Evolutionary conservation across 2,888 invertebrate species (phyloP), one percentile per base, ranked within the genome.

Genomic region (Drepanosiphum platanoidis): DNA sequence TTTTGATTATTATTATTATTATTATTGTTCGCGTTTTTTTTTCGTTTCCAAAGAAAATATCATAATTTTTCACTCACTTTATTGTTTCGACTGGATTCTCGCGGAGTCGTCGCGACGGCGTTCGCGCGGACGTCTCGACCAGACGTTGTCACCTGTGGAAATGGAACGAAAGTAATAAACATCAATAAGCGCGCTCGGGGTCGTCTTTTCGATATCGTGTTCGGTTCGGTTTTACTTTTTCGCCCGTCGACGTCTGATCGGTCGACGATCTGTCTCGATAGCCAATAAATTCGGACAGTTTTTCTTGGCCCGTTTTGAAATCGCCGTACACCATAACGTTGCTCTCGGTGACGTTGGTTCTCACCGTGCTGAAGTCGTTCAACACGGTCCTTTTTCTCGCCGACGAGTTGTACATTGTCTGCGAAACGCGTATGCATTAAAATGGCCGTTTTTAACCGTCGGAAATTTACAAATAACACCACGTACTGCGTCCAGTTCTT

Each of bases 401-500:
- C 1, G 32, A 30, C 1, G 15, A 32, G 1, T 74, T 11, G 22
- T 3, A 1, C 1, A 52, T 1, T 22, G 34, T 58, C 75, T 75
- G 9, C 32, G 3, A 52, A 18, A n/a, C n/a, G n/a, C n/a, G n/a
- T n/a, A n/a, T n/a, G n/a, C n/a, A 52, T 52, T 18, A 52, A 52
- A 58, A 52, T 18, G 22, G 3, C 22, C 15, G 15, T 18, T 18
- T 22, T 52, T 46, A 46, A 46, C 18, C 18, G 18, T 46, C 46
- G 1, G 13, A 46, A 9, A 3, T 5, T 18, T 52, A 22, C 18
- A 52, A 52, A 52, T 52, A 52, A 22, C n/a, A 18, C 1, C 0
- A 74, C 77, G 36, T 87, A 90, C 90, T 87, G 88, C 88, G 87
- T 92, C 92, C 52, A 91, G 90, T 88, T 92, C 92, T 88, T 92